Evolutionary conservation across 2,888 invertebrate species (phyloP).

Genomic region (Nycteola revayana): DNA sequence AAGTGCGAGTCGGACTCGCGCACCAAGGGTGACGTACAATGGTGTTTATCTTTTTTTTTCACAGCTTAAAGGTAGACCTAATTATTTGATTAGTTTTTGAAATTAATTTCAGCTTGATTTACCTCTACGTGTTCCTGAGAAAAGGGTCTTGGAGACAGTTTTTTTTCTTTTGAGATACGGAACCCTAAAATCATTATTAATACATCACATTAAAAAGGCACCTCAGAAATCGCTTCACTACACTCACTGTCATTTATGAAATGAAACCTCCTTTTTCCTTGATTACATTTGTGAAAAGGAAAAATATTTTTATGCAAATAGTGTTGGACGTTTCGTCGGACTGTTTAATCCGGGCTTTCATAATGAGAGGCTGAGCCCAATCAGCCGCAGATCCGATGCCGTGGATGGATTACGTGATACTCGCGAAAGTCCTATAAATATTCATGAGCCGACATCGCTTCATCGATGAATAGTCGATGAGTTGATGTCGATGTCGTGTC

Average conservation of each 20-base stretch:
- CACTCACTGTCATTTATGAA: not conserved
- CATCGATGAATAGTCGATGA: constrained; percentile 67
- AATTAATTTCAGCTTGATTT: no score
- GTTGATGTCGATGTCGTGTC: constrained; percentile 27
- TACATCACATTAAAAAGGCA: no score
- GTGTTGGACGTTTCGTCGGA: constrained; percentile 14
- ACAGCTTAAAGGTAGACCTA: no score
- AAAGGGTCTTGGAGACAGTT: no score
- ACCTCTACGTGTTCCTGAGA: no score
- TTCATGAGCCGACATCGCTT: constrained; percentile 57
- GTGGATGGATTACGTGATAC: constrained; percentile 59
- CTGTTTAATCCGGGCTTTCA: constrained; percentile 35
- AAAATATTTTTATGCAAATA: constrained; percentile 21
- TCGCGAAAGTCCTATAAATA: constrained; percentile 67
- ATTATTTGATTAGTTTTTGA: no score
- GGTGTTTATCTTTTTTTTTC: no score
- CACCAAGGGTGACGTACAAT: no score
- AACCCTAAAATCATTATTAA: no score
- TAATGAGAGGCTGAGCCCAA: constrained; percentile 43
- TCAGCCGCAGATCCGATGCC: constrained; percentile 49
- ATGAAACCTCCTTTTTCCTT: constrained; percentile 7
- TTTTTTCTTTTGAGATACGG: no score
- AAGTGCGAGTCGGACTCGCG: no score
- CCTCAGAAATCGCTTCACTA: no score
- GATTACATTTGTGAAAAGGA: not conserved